Percentiles rank a stretch among this genome's conserved stretches.
Conservation (phyloP, 2,888 invertebrate genomes). For the Macropis europaea region DNA sequence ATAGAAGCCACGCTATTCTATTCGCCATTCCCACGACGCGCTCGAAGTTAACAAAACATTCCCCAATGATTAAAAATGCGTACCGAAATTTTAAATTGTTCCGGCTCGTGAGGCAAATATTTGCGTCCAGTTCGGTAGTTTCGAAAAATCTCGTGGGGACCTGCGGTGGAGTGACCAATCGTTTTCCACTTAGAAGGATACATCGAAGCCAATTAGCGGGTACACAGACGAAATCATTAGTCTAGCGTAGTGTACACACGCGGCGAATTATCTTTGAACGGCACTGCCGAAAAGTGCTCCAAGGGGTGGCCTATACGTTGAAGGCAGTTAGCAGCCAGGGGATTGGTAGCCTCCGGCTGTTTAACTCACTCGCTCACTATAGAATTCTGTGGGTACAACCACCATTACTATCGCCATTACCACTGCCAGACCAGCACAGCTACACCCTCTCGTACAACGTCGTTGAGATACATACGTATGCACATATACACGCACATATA, state of each 20-base stretch:
- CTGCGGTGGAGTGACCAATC: too few species aligned
- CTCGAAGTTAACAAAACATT: too few species aligned
- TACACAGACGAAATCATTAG: constrained; percentile 54
- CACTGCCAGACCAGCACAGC: constrained; percentile 24
- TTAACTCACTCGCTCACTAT: constrained; percentile 68
- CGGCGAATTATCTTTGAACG: constrained; percentile 49
- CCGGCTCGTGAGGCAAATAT: too few species aligned
- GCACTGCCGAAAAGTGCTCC: constrained; percentile 46
- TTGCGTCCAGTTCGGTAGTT: too few species aligned
- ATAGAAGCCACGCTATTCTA: too few species aligned
- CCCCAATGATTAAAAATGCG: too few species aligned
- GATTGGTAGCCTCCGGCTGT: constrained; percentile 73
- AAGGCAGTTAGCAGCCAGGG: constrained; percentile 70
- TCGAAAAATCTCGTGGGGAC: too few species aligned
- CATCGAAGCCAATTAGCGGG: constrained; percentile 47
- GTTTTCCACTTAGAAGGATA: too few species aligned
- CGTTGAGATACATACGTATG: too few species aligned
- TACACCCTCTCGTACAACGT: background rate
- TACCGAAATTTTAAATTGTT: too few species aligned
- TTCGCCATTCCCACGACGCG: too few species aligned
- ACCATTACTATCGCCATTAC: constrained; percentile 54
- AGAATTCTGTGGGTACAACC: constrained; percentile 60
- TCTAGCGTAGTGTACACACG: constrained; percentile 39
- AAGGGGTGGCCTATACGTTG: constrained; percentile 47
- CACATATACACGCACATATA: background rate